These are phyloP conservation scores for Mormyrus hasselquistii DNA, from an alignment of 2,797 vertebrate genomes.

Conservation along the genomic window DNA sequence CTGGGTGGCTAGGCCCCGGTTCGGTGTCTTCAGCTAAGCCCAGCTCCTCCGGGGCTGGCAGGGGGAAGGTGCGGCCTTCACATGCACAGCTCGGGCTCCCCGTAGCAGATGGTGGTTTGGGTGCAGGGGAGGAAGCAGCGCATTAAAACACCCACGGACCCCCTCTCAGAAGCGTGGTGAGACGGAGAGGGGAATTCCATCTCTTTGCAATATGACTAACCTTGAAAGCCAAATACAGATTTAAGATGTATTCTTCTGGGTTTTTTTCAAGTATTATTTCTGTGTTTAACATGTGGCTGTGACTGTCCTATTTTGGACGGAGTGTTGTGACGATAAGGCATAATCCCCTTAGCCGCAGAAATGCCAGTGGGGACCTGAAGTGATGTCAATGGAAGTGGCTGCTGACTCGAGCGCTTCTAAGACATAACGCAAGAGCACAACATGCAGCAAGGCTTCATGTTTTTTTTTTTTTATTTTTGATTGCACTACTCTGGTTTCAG, in stretches of 20 bases:
- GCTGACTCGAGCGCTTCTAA: background rate
- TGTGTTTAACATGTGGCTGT: background rate
- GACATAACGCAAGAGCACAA: too few relatives aligned
- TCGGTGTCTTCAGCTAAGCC: background rate
- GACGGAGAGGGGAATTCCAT: constrained; percentile 36
- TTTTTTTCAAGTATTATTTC: background rate
- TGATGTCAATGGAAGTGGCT: background rate
- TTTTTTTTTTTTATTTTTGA: background rate
- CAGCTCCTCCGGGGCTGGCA: background rate
- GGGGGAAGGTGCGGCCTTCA: background rate
- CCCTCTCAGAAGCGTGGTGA: constrained; percentile 27
- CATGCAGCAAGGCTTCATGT: background rate
- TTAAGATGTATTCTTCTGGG: background rate
- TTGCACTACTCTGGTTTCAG: background rate
- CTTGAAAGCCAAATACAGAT: background rate
- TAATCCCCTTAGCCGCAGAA: background rate
- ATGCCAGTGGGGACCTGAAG: too few relatives aligned
- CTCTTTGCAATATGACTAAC: constrained; percentile 8
- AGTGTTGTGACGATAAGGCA: background rate
- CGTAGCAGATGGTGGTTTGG: background rate
- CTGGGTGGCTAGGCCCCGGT: background rate
- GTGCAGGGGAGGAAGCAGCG: constrained; percentile 27
- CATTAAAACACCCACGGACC: constrained; percentile 27
- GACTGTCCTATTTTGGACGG: background rate
- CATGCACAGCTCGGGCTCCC: background rate